Conservation (phyloP, 2,888 invertebrate genomes). For the Plebejus anna region DNA sequence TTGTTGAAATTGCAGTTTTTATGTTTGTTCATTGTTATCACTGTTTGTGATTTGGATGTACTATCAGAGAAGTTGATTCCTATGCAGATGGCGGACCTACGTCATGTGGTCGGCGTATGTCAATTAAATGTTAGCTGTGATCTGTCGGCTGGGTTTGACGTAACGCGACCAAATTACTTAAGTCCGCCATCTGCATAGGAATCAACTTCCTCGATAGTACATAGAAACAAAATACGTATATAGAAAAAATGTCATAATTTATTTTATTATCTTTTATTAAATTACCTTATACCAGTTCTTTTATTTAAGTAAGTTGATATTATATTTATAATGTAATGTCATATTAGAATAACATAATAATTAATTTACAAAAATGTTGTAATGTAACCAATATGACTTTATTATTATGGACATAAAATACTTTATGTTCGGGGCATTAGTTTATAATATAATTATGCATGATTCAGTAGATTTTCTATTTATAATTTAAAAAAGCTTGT, state of each 20-base stretch:
- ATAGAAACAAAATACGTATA: neutral
- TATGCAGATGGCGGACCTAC: no score
- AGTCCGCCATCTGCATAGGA: no score
- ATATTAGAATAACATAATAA: conserved; percentile 4
- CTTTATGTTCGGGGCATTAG: neutral
- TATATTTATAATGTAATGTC: neutral
- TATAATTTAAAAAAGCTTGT: neutral
- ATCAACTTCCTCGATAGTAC: no score
- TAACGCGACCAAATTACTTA: no score
- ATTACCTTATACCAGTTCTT: neutral
- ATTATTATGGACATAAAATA: neutral
- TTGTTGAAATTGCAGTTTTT: no score
- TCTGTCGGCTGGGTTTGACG: no score
- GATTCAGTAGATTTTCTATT: neutral
- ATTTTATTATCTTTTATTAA: neutral
- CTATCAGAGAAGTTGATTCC: no score
- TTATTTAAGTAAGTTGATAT: neutral
- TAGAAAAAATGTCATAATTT: neutral
- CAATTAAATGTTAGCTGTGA: no score
- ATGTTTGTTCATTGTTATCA: no score
- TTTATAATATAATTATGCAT: neutral
- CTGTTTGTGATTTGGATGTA: no score
- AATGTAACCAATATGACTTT: conserved; percentile 8
- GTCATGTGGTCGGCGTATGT: no score
- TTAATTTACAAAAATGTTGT: conserved; percentile 1